phyloP scores from a whole-genome alignment of 2,888 invertebrate species.

The Microplitis deprimator region DNA sequence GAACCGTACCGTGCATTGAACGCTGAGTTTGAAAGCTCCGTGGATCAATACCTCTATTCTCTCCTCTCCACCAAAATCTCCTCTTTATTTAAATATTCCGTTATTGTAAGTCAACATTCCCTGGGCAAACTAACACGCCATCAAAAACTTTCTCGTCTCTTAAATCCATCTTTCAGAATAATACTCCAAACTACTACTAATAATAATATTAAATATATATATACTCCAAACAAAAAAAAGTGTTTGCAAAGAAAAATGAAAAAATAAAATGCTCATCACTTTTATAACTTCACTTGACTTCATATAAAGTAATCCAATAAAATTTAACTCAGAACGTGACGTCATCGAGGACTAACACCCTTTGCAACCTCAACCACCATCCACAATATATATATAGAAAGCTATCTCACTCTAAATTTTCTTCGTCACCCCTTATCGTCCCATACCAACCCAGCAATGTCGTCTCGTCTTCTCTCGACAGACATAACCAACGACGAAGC shows the following conservation, averaged over 20 bases:
- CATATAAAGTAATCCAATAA: background rate
- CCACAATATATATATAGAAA: background rate
- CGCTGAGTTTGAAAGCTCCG: background rate
- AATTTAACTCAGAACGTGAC: background rate
- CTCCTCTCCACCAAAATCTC: background rate
- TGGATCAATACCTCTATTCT: background rate
- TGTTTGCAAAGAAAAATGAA: background rate
- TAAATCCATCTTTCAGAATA: background rate
- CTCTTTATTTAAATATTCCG: background rate
- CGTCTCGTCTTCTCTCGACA: background rate
- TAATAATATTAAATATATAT: background rate
- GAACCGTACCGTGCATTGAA: background rate
- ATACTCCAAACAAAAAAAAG: background rate
- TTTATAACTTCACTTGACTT: slow-evolving; percentile 1
- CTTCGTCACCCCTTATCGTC: background rate
- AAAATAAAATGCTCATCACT: background rate
- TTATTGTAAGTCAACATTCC: background rate
- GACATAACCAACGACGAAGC: slow-evolving; percentile 18
- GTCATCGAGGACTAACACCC: background rate
- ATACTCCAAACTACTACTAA: background rate
- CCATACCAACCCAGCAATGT: background rate
- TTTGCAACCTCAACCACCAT: background rate
- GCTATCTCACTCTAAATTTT: background rate
- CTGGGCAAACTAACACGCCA: background rate
- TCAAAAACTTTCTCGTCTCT: background rate